A percentile compares a stretch with the other conserved stretches of the same genome.
phyloP scores from a whole-genome alignment of 1,140 invertebrate species.

The Drosophila pseudoobscura region DNA sequence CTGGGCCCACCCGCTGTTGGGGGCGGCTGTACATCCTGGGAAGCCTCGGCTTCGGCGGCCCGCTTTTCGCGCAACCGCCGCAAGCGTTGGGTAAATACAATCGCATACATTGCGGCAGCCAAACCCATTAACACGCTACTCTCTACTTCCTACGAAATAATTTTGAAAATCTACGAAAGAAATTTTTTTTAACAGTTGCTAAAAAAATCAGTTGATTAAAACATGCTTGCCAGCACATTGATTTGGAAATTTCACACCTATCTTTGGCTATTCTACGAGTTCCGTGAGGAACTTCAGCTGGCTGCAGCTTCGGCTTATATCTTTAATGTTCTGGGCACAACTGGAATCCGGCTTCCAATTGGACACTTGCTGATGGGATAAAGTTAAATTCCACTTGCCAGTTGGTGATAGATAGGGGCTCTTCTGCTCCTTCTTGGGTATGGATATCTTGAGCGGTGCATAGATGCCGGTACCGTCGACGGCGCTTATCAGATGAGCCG shows the following conservation, averaged over 20 bases:
- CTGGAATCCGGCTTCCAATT: too few relatives aligned
- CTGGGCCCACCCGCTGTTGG: too few relatives aligned
- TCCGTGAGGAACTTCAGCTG: too few relatives aligned
- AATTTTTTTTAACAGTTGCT: conserved; percentile 19
- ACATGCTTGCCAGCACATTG: not conserved
- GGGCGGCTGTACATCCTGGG: too few relatives aligned
- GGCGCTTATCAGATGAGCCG: conserved; percentile 51
- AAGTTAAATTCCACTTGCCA: conserved; percentile 69
- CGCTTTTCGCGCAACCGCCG: not conserved
- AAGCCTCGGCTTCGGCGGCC: too few relatives aligned
- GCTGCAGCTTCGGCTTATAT: too few relatives aligned
- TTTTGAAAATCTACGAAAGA: conserved; percentile 4
- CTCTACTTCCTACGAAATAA: not conserved
- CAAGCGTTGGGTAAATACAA: not conserved
- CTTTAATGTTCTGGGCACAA: too few relatives aligned
- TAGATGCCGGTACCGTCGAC: conserved; percentile 71
- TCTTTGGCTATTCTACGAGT: too few relatives aligned
- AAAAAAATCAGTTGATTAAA: not conserved
- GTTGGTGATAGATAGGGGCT: conserved; percentile 94
- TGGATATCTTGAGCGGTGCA: conserved; percentile 82
- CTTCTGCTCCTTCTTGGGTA: conserved; percentile 84
- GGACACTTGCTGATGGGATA: too few relatives aligned
- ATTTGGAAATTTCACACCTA: conserved; percentile 3
- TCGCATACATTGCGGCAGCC: not conserved
- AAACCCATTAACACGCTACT: not conserved